Base-by-base conservation (phyloP, 2,113 vertebrate genomes). In the Nettapus auritus region DNA sequence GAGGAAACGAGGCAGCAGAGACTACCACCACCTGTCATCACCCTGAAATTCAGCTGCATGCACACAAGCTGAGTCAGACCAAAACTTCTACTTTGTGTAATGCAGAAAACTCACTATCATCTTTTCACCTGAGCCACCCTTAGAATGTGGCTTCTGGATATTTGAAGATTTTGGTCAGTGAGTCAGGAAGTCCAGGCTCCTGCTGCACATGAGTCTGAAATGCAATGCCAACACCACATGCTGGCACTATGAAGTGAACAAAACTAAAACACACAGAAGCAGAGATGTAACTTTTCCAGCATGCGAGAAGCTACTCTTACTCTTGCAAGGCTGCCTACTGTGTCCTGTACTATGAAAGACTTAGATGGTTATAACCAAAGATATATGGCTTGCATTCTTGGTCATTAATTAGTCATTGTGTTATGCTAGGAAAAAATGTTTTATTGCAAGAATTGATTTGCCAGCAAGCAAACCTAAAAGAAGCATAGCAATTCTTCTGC, bases 61-160 rank as follows among this genome's bases (percentile, higher is more conserved):
- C 15, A 20, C 2, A 1, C 11, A 9, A 42, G 28, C 33, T 26
- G 6, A 3, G 6, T 11, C 1, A 0, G 33, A 60, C 29, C 0
- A 3, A 75, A 75, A n/a, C 21, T 56, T 33, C 53, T 25, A 2
- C 25, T 78, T 71, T 21, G 21, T 31, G 28, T 55, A 21, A 10
- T 14, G 19, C 22, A 60, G 25, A 16, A 74, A 81, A 64, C 50
- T 69, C n/a, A 34, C 20, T 7, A 18, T 29, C 20, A 36, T 46
- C 21, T 38, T 50, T 76, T 2, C 18, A 10, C 74, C 36, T 57
- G 18, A 84, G 52, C 28, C 23, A 23, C 60, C 63, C 31, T 53
- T 38, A 13, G 26, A 31, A 62, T 55, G 19, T 18, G 56, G 13
- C 11, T 67, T 48, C 50, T 50, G 57, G 8, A 34, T 8, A 26